Conservation (phyloP, 2,113 vertebrate species). For the Gavia stellata region DNA sequence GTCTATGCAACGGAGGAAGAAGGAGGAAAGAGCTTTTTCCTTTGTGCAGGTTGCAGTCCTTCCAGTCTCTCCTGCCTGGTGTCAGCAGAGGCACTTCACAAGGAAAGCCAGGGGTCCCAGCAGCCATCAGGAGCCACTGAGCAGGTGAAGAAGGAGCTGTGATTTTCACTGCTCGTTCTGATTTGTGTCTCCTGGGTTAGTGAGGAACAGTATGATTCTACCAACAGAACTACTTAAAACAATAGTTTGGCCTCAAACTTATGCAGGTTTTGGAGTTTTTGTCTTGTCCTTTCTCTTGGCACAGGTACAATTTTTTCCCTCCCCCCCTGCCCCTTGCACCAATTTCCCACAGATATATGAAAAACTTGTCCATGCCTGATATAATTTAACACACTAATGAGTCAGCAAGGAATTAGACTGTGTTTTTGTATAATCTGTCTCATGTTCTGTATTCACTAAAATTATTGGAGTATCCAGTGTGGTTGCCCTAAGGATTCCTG, state of each 20-base stretch:
- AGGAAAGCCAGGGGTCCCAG: not conserved
- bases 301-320: not conserved
- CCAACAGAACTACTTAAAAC: not conserved
- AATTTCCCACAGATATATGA: not conserved
- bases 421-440: not conserved
- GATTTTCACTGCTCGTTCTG: not conserved
- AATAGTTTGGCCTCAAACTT: not conserved
- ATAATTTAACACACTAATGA: not conserved
- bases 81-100: not conserved
- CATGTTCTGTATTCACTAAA: not conserved
- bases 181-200: not conserved
- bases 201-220: not conserved
- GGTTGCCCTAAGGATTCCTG: not conserved
- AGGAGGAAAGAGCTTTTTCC: not conserved
- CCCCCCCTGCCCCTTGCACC: not conserved
- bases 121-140: not conserved
- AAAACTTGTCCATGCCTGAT: not conserved
- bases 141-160: not conserved
- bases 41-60: not conserved
- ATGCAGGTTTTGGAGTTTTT: fast-evolving
- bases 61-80: not conserved
- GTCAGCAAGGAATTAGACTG: not conserved
- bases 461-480: not conserved
- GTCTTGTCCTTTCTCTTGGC: not conserved
- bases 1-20: not conserved